Evolutionary conservation across 2,888 invertebrate genomes (phyloP), one percentile per base, ranked within the genome.

Genomic region (Tachystola acroxantha): DNA sequence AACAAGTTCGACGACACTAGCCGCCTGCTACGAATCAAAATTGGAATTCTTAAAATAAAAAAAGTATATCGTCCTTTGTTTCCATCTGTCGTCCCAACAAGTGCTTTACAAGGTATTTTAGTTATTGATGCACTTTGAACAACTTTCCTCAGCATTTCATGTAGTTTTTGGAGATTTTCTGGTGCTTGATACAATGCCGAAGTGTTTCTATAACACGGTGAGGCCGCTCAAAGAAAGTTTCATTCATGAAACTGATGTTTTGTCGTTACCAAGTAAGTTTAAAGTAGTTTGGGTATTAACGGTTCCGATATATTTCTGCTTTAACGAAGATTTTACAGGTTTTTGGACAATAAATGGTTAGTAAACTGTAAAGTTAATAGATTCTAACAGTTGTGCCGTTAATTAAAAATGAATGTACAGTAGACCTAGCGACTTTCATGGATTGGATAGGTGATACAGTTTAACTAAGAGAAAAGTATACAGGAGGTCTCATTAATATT

Each of bases 181-280:
- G 30, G 40, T 42, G 42, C 36, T 33, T 49, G 48, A 49, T 48
- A 72, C 37, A 48, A 85, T 85, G 85, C 84, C 85, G 45, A 77
- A 66, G 56, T 81, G 84, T 69, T 85, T 78, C 42, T 40, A 82
- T 44, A 71, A 65, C 44, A 68, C 82, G 27, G 75, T 77, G 49
- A 67, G 78, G 34, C 64, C 65, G 43, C 48, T 55, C 16, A 59
- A 52, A 41, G 52, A 55, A 37, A 60, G 55, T 69, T 78, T 74
- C 61, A 75, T 64, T 71, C 65, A 80, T 44, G 73, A 79, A 67
- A 58, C 57, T 37, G 57, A 58, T 53, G 59, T 61, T 64, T 57
- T 57, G 46, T 44, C 50, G 2, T 14, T 48, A 36, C 69, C 73
- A 73, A 68, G 78, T 80, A 70, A 77, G 77, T 72, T 16, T n/a